Conservation (phyloP, 2,113 vertebrate species). For the Scomber japonicus region DNA sequence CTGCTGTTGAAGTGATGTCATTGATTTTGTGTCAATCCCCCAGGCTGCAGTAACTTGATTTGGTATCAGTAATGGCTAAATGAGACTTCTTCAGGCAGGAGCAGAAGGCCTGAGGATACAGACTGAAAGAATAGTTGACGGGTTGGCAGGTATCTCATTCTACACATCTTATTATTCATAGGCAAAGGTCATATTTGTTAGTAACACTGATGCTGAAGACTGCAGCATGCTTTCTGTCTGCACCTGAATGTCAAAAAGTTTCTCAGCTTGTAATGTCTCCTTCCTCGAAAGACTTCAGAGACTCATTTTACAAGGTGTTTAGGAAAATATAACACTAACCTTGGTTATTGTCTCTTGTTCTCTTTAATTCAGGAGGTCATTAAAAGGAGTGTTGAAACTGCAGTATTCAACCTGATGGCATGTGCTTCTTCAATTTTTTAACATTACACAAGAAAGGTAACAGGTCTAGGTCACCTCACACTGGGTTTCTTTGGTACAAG, state of each 20-base stretch:
- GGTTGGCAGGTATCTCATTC: conserved; percentile 27
- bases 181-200: conserved; percentile 1
- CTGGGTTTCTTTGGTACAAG: conserved; percentile 44
- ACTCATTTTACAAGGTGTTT: conserved; percentile 1
- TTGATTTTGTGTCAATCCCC: conserved; percentile 67
- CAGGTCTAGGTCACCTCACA: conserved; percentile 21
- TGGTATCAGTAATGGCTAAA: conserved; percentile 66
- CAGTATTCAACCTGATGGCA: background rate
- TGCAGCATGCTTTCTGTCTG: background rate
- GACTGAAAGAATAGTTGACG: conserved; percentile 2
- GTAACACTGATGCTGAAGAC: background rate
- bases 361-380: conserved; percentile 4
- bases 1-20: conserved; percentile 42
- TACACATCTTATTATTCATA: conserved; percentile 15
- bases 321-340: background rate
- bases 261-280: background rate
- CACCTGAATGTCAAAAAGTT: background rate
- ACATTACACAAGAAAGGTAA: background rate
- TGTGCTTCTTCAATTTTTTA: conserved; percentile 11
- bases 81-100: conserved; percentile 40
- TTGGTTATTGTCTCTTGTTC: conserved; percentile 13
- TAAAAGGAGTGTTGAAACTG: conserved; percentile 19
- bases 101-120: background rate
- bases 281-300: conserved; percentile 2
- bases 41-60: conserved; percentile 59